These are phyloP conservation scores for Stichopus chloronotus DNA, from an alignment of 35 echinoderm and acorn worm species.

Conservation along the genomic window DNA sequence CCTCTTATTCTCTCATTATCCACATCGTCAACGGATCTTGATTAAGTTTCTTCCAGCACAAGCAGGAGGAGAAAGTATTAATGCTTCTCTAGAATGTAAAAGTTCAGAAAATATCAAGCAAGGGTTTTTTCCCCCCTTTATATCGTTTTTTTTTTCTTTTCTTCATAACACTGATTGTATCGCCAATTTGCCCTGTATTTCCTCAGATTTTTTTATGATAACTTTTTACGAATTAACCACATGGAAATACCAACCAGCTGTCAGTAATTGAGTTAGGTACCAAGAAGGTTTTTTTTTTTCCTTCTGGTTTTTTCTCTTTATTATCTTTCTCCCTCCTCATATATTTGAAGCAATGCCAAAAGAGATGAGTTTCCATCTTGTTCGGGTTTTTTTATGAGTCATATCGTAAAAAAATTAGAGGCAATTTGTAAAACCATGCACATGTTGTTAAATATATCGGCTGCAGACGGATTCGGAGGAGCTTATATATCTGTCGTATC, in stretches of 20 bases:
- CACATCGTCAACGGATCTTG: constrained; percentile 37
- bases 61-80: constrained; percentile 9
- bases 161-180: constrained; percentile 31
- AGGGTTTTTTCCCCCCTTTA: neutral
- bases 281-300: constrained; percentile 1
- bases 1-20: constrained; percentile 58
- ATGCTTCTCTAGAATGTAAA: constrained; percentile 19
- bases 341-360: neutral
- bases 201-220: constrained; percentile 18
- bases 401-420: neutral
- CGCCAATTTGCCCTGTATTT: constrained; percentile 33
- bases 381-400: neutral
- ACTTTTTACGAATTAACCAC: constrained; percentile 6
- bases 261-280: constrained; percentile 31
- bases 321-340: too few species aligned
- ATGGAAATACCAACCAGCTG: constrained; percentile 51
- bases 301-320: too few species aligned
- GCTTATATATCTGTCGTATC: too few species aligned
- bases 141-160: neutral
- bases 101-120: constrained; percentile 32
- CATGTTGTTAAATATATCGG: too few species aligned
- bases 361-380: neutral
- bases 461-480: too few species aligned
- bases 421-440: neutral
- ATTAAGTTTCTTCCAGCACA: constrained; percentile 45